Evolutionary conservation across 1,140 invertebrate genomes (phyloP).

Genomic region (Dinothrombium tinctorium): DNA sequence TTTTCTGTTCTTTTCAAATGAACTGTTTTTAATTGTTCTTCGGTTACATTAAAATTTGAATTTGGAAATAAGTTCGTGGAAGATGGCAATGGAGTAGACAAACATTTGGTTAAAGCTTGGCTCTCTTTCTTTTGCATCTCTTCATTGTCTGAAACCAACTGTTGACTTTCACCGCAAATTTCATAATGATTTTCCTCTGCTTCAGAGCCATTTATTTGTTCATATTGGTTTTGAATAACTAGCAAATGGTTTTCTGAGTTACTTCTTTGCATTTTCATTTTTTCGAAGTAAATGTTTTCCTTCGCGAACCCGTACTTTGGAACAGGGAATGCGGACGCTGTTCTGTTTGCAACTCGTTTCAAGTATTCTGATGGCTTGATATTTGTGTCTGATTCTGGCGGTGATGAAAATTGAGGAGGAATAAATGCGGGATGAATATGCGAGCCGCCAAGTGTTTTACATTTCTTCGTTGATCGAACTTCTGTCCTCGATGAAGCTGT

Average conservation of each 20-base stretch:
- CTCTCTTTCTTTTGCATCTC: not conserved
- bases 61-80: conserved; percentile 14
- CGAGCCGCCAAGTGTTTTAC: not conserved
- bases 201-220: conserved; percentile 5
- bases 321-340: not conserved
- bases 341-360: conserved; percentile 38
- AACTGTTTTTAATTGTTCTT: conserved; percentile 57
- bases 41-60: conserved; percentile 43
- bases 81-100: conserved; percentile 11
- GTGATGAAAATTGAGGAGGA: conserved; percentile 54
- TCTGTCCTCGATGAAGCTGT: too few relatives aligned
- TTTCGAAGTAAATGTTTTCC: not conserved
- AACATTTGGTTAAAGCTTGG: conserved; percentile 7
- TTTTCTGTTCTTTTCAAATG: conserved; percentile 41
- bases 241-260: conserved; percentile 9
- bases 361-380: conserved; percentile 79
- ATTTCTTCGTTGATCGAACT: too few relatives aligned
- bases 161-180: not conserved
- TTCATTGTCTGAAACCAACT: not conserved
- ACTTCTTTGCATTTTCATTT: conserved; percentile 8
- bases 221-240: conserved; percentile 3
- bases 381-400: conserved; percentile 37
- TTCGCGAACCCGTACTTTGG: not conserved
- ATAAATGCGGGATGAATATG: conserved; percentile 37
- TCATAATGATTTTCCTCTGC: conserved; percentile 1